Percentiles rank a stretch among this genome's conserved stretches.
phyloP scores from a whole-genome alignment of 2,797 vertebrate species.

The Phrynocephalus forsythii region DNA sequence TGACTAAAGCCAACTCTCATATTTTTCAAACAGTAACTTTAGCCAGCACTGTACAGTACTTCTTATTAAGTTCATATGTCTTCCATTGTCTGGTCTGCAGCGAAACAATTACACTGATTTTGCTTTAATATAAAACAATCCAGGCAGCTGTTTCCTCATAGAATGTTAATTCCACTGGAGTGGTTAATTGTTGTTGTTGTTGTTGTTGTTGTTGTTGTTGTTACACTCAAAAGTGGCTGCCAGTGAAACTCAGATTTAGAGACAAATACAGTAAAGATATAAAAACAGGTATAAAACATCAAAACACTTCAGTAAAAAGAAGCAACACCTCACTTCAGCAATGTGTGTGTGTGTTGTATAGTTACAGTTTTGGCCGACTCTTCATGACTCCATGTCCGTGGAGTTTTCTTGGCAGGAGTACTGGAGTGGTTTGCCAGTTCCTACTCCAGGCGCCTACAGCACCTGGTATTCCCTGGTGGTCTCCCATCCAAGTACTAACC shows the following conservation, averaged over 20 bases:
- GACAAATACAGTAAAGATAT: neutral
- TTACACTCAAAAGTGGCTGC: neutral
- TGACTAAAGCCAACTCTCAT: slow-evolving; percentile 59
- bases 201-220: neutral
- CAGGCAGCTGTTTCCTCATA: slow-evolving; percentile 44
- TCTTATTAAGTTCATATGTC: slow-evolving; percentile 62
- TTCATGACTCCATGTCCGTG: no score
- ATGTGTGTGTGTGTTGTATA: neutral
- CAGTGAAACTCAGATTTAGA: neutral
- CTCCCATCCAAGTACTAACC: no score
- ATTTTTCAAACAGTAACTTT: slow-evolving; percentile 35
- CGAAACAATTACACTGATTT: slow-evolving; percentile 46
- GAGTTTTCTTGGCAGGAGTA: no score
- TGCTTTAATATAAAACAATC: slow-evolving; percentile 53
- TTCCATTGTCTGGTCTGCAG: slow-evolving; percentile 35
- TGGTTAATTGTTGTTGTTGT: neutral
- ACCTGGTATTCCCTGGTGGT: no score
- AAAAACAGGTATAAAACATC: neutral
- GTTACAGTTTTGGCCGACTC: no score
- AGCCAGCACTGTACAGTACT: slow-evolving; percentile 46
- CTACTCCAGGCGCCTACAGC: no score
- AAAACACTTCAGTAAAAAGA: neutral
- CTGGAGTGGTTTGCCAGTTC: no score
- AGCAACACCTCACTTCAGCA: neutral
- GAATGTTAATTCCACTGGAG: neutral